These are phyloP conservation scores for Mesoclemmys tuberculata DNA, from an alignment of 2,113 vertebrate genomes.

Conservation along the genomic window DNA sequence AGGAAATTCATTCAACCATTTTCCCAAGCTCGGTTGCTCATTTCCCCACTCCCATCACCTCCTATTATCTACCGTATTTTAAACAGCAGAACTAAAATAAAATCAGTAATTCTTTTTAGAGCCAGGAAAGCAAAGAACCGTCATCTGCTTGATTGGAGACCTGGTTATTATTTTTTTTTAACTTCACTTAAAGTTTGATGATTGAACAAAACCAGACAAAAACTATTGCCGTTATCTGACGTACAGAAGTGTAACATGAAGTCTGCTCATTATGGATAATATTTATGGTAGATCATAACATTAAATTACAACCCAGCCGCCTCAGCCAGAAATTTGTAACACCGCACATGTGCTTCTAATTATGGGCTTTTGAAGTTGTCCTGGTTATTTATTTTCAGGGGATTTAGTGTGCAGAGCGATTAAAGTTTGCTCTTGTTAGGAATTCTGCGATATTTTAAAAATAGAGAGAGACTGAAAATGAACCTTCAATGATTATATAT, in stretches of 20 bases:
- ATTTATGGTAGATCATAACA: slow-evolving; percentile 86
- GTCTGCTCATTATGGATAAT: slow-evolving; percentile 80
- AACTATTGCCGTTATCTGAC: slow-evolving; percentile 75
- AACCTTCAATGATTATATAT: slow-evolving; percentile 57
- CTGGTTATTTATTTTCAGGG: slow-evolving; percentile 84
- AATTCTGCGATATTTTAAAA: slow-evolving; percentile 61
- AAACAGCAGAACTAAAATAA: slow-evolving; percentile 37
- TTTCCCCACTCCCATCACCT: not conserved
- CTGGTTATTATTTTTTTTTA: not conserved
- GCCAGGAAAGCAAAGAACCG: slow-evolving; percentile 7
- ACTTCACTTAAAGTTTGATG: slow-evolving; percentile 62
- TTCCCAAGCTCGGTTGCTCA: not conserved
- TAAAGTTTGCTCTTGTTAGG: slow-evolving; percentile 83
- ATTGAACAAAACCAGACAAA: slow-evolving; percentile 75
- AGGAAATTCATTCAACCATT: not conserved
- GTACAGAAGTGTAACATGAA: slow-evolving; percentile 79
- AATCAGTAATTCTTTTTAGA: slow-evolving; percentile 15
- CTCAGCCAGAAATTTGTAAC: slow-evolving; percentile 77
- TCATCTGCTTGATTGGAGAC: not conserved
- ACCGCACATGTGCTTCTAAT: slow-evolving; percentile 85
- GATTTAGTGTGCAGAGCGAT: slow-evolving; percentile 78
- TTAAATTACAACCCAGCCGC: slow-evolving; percentile 82
- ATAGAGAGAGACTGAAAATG: slow-evolving; percentile 53
- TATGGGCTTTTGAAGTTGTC: slow-evolving; percentile 82
- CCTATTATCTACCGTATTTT: slow-evolving; percentile 9